Percentiles rank a stretch among this genome's conserved stretches.
Evolutionary conservation across 2,113 vertebrate genomes (phyloP).

Genomic region (Mobula hypostoma): DNA sequence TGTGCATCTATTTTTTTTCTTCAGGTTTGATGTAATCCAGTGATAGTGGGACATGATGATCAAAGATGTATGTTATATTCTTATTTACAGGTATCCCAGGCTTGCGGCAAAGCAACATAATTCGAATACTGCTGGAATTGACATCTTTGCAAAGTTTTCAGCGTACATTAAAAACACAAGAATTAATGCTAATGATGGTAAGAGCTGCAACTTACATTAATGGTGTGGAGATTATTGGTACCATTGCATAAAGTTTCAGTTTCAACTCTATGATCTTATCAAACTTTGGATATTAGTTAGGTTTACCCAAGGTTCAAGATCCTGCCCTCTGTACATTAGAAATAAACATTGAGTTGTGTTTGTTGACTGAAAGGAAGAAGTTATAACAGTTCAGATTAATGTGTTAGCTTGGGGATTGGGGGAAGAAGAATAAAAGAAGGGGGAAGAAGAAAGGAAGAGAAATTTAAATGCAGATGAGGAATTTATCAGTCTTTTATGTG

Average conservation of each 20-base stretch:
- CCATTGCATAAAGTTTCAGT: neutral
- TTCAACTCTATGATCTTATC: neutral
- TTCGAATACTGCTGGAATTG: conserved; percentile 83
- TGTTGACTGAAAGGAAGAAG: no score
- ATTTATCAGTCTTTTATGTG: no score
- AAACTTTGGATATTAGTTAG: neutral
- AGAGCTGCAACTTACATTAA: conserved; percentile 43
- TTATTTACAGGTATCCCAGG: conserved; percentile 72
- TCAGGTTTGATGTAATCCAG: neutral
- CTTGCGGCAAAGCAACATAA: conserved; percentile 76
- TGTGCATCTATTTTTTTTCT: neutral
- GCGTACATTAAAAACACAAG: conserved; percentile 90
- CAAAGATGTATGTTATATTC: neutral
- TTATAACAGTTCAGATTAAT: no score
- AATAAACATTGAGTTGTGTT: no score
- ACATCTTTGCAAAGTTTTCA: conserved; percentile 90
- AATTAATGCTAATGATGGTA: conserved; percentile 72
- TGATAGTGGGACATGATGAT: no score
- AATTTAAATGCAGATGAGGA: no score
- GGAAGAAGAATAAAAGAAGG: no score
- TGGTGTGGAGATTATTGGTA: neutral
- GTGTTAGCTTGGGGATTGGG: no score
- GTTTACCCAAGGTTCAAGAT: neutral
- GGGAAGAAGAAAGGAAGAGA: no score
- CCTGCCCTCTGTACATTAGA: no score